These are phyloP conservation scores for Ethmia dodecea DNA, from an alignment of 2,888 invertebrate genomes.

Conservation along the genomic window DNA sequence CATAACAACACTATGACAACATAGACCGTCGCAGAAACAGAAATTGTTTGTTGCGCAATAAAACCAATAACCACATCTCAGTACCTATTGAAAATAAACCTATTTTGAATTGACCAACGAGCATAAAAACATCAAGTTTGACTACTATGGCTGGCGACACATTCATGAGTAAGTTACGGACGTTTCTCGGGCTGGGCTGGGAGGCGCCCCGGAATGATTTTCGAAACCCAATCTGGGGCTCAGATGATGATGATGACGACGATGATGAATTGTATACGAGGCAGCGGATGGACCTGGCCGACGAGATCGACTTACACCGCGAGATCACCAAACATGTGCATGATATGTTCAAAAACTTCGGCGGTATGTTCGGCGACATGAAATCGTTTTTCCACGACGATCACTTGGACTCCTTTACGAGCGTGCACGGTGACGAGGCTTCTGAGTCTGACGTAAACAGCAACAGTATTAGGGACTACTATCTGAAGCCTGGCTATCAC, in stretches of 20 bases:
- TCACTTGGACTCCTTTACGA: conserved; percentile 28
- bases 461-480: conserved; percentile 54
- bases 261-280: conserved; percentile 60
- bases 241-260: conserved; percentile 62
- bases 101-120: too few relatives aligned
- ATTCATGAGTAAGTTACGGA: conserved; percentile 52
- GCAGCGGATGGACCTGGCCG: conserved; percentile 34
- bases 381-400: conserved; percentile 44
- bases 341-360: conserved; percentile 55
- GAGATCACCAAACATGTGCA: conserved; percentile 56
- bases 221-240: conserved; percentile 68
- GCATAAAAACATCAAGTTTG: conserved; percentile 34
- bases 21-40: too few relatives aligned
- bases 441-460: conserved; percentile 29
- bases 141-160: conserved; percentile 33
- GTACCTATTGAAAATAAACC: conserved; percentile 19
- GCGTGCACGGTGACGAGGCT: conserved; percentile 17
- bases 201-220: conserved; percentile 61
- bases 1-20: too few relatives aligned
- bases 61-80: conserved; percentile 18
- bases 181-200: conserved; percentile 49
- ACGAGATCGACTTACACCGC: conserved; percentile 39
- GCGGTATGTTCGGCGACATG: conserved; percentile 55
- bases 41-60: conserved; percentile 23
- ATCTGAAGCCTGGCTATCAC: conserved; percentile 63